These are phyloP conservation scores for Frieseomelitta varia DNA, from an alignment of 1,140 invertebrate species.

Conservation along the genomic window DNA sequence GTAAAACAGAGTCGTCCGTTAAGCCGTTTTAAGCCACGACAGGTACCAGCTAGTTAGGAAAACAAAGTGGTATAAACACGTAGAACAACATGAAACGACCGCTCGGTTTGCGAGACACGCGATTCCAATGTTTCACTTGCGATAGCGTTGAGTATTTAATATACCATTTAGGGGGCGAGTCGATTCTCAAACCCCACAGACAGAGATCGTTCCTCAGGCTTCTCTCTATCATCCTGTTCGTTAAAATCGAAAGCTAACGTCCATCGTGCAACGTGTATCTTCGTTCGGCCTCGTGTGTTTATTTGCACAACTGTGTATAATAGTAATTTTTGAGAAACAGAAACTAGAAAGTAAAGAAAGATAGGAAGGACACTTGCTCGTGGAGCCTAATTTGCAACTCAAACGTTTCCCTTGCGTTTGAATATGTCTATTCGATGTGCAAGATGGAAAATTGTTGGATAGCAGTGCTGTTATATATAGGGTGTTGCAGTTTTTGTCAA, in stretches of 20 bases:
- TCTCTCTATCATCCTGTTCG: not conserved
- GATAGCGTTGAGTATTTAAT: constrained; percentile 29
- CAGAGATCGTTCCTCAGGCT: no score
- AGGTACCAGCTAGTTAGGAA: constrained; percentile 18
- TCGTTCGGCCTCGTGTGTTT: not conserved
- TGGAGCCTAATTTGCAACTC: constrained; percentile 5
- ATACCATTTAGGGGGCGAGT: not conserved
- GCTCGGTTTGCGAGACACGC: constrained; percentile 7
- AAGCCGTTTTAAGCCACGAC: constrained; percentile 28
- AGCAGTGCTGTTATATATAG: no score
- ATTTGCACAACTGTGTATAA: not conserved
- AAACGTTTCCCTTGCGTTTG: not conserved
- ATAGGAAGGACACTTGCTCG: no score
- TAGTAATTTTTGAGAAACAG: no score
- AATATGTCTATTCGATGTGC: not conserved
- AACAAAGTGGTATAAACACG: constrained; percentile 30
- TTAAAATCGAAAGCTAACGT: constrained; percentile 21
- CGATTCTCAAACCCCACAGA: not conserved
- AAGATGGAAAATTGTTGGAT: not conserved
- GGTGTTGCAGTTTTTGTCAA: no score
- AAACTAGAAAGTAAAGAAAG: not conserved
- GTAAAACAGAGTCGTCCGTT: constrained; percentile 16
- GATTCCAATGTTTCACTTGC: constrained; percentile 24
- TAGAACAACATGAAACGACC: not conserved
- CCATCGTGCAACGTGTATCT: not conserved